These are phyloP conservation scores for Gymnothorax javanicus DNA, from an alignment of 2,797 vertebrate species.

Conservation along the genomic window DNA sequence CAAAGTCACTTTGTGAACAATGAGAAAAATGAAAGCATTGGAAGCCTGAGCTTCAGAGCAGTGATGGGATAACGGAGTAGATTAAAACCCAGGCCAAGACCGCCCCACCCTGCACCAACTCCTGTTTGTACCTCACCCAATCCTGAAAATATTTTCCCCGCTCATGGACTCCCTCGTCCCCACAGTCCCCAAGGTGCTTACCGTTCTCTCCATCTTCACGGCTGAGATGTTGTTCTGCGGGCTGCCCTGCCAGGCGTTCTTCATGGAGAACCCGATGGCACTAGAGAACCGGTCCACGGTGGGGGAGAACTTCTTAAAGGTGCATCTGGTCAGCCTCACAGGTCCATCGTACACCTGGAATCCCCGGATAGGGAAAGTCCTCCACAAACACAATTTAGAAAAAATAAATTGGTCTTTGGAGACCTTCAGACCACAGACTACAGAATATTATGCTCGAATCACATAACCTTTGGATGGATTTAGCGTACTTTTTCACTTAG, in stretches of 20 bases:
- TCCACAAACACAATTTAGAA: conserved; percentile 21
- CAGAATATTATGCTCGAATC: background rate
- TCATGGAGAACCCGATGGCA: conserved; percentile 57
- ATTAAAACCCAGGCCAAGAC: background rate
- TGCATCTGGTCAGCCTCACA: conserved; percentile 54
- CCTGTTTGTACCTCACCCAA: background rate
- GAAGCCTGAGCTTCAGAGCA: background rate
- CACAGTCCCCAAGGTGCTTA: conserved; percentile 41
- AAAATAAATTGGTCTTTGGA: background rate
- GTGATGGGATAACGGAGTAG: background rate
- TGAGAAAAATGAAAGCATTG: conserved; percentile 12
- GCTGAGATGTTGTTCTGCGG: conserved; percentile 58
- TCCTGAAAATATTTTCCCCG: background rate
- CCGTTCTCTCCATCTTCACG: conserved; percentile 57
- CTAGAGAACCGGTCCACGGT: conserved; percentile 54
- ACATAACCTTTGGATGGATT: background rate
- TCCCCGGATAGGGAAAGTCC: conserved; percentile 56
- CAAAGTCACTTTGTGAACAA: conserved; percentile 19
- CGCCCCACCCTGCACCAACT: background rate
- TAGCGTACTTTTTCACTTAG: background rate
- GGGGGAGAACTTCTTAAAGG: conserved; percentile 57
- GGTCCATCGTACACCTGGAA: conserved; percentile 64
- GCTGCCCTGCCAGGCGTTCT: conserved; percentile 60
- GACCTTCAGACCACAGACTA: background rate
- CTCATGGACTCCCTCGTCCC: background rate